Evolutionary conservation across 2,797 vertebrate species (phyloP), one percentile per base, ranked within the genome.

Genomic region (Alauda arvensis): DNA sequence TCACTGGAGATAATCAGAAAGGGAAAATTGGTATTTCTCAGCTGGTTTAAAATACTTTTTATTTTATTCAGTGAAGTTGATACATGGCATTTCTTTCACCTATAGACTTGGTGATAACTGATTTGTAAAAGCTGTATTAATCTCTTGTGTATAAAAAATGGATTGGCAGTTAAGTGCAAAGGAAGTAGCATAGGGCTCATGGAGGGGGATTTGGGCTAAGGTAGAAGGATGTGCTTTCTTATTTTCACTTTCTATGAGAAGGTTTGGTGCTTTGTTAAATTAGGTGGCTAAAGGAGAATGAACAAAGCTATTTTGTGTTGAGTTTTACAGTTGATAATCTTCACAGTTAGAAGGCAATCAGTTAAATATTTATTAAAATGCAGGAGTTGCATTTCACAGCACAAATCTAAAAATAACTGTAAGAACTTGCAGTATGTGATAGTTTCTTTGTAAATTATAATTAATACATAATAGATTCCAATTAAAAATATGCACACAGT

Each of bases 331-430:
- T 31, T 10, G 5, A 53, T 75, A 82, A 63, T 61, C 40, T 78
- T 69, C 39, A 45, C 57, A 66, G 56, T 53, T 70, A 67, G n/a
- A 39, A 93, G 33, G 6, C 25, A 60, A 39, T 78, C 56, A 16
- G 33, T 90, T 85, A 74, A 67, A 61, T 78, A 70, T 70, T 91
- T 77, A 60, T 87, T 79, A 83, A 92, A 93, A 77, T 26, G 14
- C 28, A 28, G 26, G 29, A n/a, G 57, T 55, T 53, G n/a, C 17
- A n/a, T 85, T 82, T 82, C 31, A 43, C 59, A 86, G 59, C 68
- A 68, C 1, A 8, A 61, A 77, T 68, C 66, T 71, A 77, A 87
- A 91, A 74, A 84, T 88, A 86, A 46, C 62, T 70, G 21, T 57
- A 65, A 59, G 37, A 68, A 61, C 12, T 59, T 79, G 42, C 72